A percentile compares a stretch with the other conserved stretches of the same genome.
Evolutionary conservation across 1,140 invertebrate species (phyloP).

Genomic region (Trissolcus basalis): DNA sequence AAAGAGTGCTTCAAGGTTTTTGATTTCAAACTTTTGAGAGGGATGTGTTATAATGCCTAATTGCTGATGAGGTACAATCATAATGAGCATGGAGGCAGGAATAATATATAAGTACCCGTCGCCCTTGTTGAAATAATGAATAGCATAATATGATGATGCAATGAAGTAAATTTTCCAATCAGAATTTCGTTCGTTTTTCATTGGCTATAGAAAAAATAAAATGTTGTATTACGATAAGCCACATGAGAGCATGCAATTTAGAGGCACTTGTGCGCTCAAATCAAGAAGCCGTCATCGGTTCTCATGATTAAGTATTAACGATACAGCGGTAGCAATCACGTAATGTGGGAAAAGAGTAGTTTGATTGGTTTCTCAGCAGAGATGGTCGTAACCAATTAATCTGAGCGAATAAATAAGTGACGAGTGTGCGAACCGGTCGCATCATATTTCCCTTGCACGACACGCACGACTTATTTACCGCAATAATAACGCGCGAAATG

Average conservation of each 20-base stretch:
- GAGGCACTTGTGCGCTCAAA: too few relatives aligned
- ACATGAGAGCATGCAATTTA: too few relatives aligned
- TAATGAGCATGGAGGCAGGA: slow-evolving; percentile 39
- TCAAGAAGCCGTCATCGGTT: too few relatives aligned
- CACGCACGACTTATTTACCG: slow-evolving; percentile 70
- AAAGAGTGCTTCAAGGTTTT: slow-evolving; percentile 41
- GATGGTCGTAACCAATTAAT: slow-evolving; percentile 70
- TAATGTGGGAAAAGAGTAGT: slow-evolving; percentile 6
- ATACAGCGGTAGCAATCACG: neutral
- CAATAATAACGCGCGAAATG: slow-evolving; percentile 63
- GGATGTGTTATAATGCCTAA: slow-evolving; percentile 30
- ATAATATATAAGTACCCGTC: slow-evolving; percentile 23
- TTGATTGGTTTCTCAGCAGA: slow-evolving; percentile 62
- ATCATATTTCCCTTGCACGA: slow-evolving; percentile 57
- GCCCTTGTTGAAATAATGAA: too few relatives aligned
- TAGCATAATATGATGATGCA: neutral
- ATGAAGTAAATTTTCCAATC: too few relatives aligned
- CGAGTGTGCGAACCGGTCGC: slow-evolving; percentile 58
- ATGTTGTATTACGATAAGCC: too few relatives aligned
- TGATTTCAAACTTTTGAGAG: slow-evolving; percentile 41
- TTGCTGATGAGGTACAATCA: slow-evolving; percentile 27
- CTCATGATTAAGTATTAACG: slow-evolving; percentile 1
- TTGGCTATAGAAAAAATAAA: too few relatives aligned
- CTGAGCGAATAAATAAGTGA: slow-evolving; percentile 65
- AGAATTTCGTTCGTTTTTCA: too few relatives aligned